Conservation (phyloP, 2,888 invertebrate genomes). For the Gymnosoma rotundatum region DNA sequence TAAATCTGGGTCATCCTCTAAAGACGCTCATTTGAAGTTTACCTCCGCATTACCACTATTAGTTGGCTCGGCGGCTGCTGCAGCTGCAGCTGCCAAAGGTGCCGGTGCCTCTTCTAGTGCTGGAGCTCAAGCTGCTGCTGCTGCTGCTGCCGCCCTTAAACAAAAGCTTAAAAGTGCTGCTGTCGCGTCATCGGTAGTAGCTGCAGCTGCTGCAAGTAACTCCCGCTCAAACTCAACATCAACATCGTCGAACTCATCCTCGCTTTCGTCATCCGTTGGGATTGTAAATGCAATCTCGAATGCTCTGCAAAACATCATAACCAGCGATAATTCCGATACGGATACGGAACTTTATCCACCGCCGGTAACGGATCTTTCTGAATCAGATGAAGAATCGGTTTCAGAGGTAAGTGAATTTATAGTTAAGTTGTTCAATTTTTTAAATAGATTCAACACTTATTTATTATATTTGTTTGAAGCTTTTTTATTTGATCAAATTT, state of each 20-base stretch:
- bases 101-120: conserved; percentile 69
- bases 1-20: conserved; percentile 71
- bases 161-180: conserved; percentile 76
- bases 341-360: conserved; percentile 91
- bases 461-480: neutral
- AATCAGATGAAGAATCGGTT: conserved; percentile 97
- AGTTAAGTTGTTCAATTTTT: no score
- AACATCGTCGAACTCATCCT: conserved; percentile 79
- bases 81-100: conserved; percentile 77
- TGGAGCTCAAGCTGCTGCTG: conserved; percentile 73
- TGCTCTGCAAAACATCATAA: conserved; percentile 83
- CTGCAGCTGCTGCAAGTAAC: conserved; percentile 74
- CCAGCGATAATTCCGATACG: conserved; percentile 93
- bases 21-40: conserved; percentile 77
- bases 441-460: neutral
- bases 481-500: no score
- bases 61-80: conserved; percentile 78
- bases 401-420: conserved; percentile 90
- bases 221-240: conserved; percentile 78
- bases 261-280: conserved; percentile 79
- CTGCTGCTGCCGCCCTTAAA: conserved; percentile 77
- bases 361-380: conserved; percentile 96
- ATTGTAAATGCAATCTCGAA: conserved; percentile 80
- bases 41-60: conserved; percentile 75
- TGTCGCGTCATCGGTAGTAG: conserved; percentile 73